These are phyloP conservation scores for Oreamnos americanus DNA, from an alignment of 2,113 vertebrate genomes.

Conservation along the genomic window DNA sequence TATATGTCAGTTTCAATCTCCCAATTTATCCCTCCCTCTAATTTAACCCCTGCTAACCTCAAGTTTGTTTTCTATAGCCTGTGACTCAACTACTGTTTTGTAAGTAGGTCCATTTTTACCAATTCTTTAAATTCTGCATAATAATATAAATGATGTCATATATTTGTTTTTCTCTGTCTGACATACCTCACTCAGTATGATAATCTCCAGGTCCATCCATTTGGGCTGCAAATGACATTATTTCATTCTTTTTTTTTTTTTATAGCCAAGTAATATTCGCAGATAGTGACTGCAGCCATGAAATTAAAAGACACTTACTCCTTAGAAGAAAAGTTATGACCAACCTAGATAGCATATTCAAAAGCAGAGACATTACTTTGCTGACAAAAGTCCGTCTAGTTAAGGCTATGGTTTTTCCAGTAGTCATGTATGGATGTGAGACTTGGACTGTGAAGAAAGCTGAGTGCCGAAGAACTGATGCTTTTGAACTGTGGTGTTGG, in stretches of 20 bases:
- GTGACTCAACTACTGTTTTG: background rate
- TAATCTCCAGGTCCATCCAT: background rate
- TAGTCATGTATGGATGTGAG: no score
- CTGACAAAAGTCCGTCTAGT: no score
- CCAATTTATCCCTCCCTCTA: background rate
- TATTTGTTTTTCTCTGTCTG: background rate
- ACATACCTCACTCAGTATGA: background rate
- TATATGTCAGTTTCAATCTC: background rate
- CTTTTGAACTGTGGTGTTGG: no score
- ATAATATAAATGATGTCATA: background rate
- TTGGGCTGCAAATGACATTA: background rate
- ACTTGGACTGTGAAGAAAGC: no score
- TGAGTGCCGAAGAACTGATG: rapidly evolving
- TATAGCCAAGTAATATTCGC: background rate
- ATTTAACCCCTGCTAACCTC: background rate
- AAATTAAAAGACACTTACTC: no score
- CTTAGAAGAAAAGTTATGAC: no score
- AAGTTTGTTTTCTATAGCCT: background rate
- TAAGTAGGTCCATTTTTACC: background rate
- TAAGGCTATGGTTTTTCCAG: no score
- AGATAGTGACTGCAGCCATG: no score
- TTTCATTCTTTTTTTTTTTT: background rate
- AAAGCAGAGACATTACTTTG: no score
- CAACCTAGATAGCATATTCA: no score
- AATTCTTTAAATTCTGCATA: background rate